phyloP scores from a whole-genome alignment of 1,140 invertebrate genomes.

The Eubasilissa regina region DNA sequence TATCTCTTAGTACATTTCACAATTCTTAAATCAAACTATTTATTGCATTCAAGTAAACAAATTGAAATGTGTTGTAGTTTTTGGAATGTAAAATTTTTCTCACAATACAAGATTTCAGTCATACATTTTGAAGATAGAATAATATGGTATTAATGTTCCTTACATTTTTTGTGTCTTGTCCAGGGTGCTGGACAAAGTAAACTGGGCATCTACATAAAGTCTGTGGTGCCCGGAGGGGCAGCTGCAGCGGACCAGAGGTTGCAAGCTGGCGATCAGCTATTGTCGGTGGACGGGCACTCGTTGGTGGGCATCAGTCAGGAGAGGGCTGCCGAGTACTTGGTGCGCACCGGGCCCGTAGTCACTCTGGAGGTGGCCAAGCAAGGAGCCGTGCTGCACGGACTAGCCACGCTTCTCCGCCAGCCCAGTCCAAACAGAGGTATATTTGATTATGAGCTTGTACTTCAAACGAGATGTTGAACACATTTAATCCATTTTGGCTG shows the following conservation, averaged over 20 bases:
- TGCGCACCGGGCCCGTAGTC: conserved; percentile 93
- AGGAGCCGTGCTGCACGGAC: conserved; percentile 96
- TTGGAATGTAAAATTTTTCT: too few species aligned
- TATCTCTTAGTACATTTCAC: too few species aligned
- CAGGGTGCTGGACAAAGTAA: conserved; percentile 92
- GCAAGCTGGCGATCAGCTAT: conserved; percentile 96
- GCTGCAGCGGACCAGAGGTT: conserved; percentile 95
- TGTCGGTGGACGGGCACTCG: conserved; percentile 97
- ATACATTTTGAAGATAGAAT: too few species aligned
- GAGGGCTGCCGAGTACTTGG: conserved; percentile 95
- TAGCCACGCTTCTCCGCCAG: conserved; percentile 94
- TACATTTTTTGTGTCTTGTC: conserved; percentile 59
- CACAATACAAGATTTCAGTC: too few species aligned
- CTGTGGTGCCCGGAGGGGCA: conserved; percentile 95
- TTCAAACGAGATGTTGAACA: too few species aligned
- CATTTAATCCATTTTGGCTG: too few species aligned
- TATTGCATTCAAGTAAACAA: too few species aligned
- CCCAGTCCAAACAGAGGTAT: conserved; percentile 90
- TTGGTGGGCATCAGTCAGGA: conserved; percentile 98
- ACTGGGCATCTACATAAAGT: conserved; percentile 98
- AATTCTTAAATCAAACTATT: too few species aligned
- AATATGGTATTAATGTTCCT: too few species aligned
- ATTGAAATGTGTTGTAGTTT: too few species aligned
- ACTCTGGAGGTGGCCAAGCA: conserved; percentile 97
- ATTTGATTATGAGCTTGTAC: not conserved